Conservation (phyloP, 1,140 invertebrate genomes). For the Drosophila arawakana region DNA sequence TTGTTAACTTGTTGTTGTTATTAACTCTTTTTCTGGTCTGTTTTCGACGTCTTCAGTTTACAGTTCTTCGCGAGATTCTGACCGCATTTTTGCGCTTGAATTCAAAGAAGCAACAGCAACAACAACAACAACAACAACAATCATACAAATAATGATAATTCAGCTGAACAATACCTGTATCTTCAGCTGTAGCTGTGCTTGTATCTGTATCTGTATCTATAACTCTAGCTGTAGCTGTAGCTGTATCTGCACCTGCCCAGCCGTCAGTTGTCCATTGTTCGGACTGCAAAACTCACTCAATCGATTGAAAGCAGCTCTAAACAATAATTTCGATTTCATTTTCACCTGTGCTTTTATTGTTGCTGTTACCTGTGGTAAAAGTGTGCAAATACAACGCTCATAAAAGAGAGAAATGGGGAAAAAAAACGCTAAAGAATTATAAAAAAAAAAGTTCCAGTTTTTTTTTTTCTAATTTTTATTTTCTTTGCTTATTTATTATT, state of each 20-base stretch:
- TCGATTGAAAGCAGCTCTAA: conserved; percentile 43
- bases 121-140: conserved; percentile 29
- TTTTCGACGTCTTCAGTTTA: conserved; percentile 51
- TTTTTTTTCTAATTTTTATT: conserved; percentile 19
- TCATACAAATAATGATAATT: conserved; percentile 9
- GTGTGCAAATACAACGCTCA: conserved; percentile 58
- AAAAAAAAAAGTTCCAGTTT: neutral
- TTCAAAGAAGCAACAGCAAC: conserved; percentile 34
- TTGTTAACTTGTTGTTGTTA: conserved; percentile 21
- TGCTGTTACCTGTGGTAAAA: conserved; percentile 54
- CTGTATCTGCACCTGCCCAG: conserved; percentile 28
- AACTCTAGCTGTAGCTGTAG: conserved; percentile 10
- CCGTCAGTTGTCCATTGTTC: conserved; percentile 22
- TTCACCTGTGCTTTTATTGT: conserved; percentile 62
- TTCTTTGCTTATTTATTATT: conserved; percentile 40
- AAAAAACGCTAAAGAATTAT: conserved; percentile 11
- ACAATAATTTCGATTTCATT: conserved; percentile 75
- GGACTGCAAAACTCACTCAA: conserved; percentile 3
- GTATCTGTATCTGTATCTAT: conserved; percentile 18
- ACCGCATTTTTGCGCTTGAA: conserved; percentile 76
- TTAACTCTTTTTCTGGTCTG: neutral
- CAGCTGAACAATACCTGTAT: conserved; percentile 21
- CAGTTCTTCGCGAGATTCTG: conserved; percentile 72
- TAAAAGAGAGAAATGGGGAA: conserved; percentile 52
- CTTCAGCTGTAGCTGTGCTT: conserved; percentile 14